Conservation (phyloP, 1,140 invertebrate species). For the Sitobion miscanthi region DNA sequence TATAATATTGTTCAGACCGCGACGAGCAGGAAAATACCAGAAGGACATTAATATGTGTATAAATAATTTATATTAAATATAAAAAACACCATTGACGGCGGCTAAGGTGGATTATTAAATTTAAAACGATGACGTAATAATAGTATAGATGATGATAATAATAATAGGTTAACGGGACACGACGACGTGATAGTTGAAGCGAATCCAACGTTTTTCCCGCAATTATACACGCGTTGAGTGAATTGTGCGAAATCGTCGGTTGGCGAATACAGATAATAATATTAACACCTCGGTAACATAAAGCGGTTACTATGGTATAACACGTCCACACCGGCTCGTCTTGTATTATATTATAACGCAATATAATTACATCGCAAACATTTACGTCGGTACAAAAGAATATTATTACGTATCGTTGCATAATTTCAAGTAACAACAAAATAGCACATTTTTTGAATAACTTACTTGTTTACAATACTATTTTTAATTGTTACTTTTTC, state of each 20-base stretch:
- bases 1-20: background rate
- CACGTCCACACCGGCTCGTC: background rate
- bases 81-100: background rate
- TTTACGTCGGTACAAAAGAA: too few species aligned
- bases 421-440: background rate
- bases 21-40: background rate
- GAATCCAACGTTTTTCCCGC: constrained; percentile 17
- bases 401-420: background rate
- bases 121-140: constrained; percentile 2
- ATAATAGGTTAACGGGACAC: background rate
- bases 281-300: background rate
- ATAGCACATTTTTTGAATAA: background rate
- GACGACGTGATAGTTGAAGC: constrained; percentile 17
- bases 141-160: background rate
- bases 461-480: too few species aligned
- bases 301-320: background rate
- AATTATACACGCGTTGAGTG: constrained; percentile 42
- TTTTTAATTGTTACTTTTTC: background rate
- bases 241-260: constrained; percentile 13
- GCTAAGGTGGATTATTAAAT: background rate
- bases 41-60: background rate
- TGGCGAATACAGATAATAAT: background rate
- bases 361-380: background rate
- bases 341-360: background rate
- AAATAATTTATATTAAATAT: background rate